A percentile compares a stretch with the other conserved stretches of the same genome.
phyloP scores from a whole-genome alignment of 1,140 invertebrate species.

The Helicoverpa zea region DNA sequence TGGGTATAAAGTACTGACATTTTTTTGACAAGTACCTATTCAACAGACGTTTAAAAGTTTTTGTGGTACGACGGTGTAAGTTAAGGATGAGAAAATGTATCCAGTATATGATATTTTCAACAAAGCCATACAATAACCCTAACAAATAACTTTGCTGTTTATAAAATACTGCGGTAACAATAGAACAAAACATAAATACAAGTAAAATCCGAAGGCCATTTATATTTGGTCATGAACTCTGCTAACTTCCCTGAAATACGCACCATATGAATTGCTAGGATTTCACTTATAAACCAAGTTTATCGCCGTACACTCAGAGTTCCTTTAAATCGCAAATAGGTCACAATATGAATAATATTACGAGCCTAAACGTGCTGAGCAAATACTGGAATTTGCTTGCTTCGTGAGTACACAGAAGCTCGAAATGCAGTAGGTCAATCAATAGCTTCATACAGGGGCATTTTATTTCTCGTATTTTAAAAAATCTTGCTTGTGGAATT shows the following conservation, averaged over 20 bases:
- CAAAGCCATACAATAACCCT: no score
- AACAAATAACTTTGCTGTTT: no score
- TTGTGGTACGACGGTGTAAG: no score
- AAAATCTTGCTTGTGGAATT: no score
- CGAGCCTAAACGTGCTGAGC: conserved; percentile 8
- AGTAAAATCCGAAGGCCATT: neutral
- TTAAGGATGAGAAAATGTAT: no score
- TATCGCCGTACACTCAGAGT: neutral
- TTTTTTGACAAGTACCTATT: no score
- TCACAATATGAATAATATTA: conserved; percentile 17
- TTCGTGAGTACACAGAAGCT: neutral
- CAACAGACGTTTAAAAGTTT: no score
- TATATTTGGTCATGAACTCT: neutral
- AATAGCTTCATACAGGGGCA: no score
- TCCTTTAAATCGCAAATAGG: neutral
- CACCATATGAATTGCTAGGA: neutral
- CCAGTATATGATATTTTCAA: no score
- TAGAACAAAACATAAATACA: neutral
- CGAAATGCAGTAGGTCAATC: neutral
- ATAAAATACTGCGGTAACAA: neutral
- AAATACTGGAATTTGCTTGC: neutral
- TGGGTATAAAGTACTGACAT: no score
- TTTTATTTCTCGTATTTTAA: no score
- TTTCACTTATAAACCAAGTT: conserved; percentile 1
- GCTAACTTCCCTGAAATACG: neutral